phyloP scores from a whole-genome alignment of 2,888 invertebrate genomes.

The Conus canariensis region DNA sequence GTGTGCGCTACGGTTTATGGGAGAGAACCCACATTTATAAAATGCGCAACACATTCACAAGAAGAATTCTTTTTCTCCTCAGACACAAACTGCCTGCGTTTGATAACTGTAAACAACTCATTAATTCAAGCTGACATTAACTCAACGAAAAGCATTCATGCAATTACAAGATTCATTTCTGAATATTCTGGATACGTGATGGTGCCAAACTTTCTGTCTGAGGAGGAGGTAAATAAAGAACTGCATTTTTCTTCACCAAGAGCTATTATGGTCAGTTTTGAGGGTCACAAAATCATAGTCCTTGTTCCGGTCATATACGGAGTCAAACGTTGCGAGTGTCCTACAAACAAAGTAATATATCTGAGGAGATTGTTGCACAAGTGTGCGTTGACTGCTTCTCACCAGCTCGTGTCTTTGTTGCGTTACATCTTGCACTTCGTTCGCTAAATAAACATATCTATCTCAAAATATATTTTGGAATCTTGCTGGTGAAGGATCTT shows the following conservation, averaged over 20 bases:
- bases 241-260: not conserved
- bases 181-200: too few species aligned
- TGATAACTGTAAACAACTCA: too few species aligned
- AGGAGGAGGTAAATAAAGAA: not conserved
- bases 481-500: not conserved
- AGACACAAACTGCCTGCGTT: too few species aligned
- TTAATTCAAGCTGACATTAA: not conserved
- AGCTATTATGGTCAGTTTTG: not conserved
- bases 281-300: not conserved
- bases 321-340: not conserved
- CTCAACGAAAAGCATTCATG: not conserved
- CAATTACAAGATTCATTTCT: not conserved
- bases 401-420: not conserved
- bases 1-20: not conserved
- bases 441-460: not conserved
- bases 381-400: not conserved
- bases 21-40: not conserved
- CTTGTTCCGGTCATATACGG: not conserved
- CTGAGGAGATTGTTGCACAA: too few species aligned
- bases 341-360: not conserved
- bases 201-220: not conserved
- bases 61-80: too few species aligned
- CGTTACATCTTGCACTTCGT: not conserved
- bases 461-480: constrained; percentile 11
- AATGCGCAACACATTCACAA: too few species aligned